Evolutionary conservation across 2,888 invertebrate species (phyloP).

Genomic region (Hirtodrosophila duncani): DNA sequence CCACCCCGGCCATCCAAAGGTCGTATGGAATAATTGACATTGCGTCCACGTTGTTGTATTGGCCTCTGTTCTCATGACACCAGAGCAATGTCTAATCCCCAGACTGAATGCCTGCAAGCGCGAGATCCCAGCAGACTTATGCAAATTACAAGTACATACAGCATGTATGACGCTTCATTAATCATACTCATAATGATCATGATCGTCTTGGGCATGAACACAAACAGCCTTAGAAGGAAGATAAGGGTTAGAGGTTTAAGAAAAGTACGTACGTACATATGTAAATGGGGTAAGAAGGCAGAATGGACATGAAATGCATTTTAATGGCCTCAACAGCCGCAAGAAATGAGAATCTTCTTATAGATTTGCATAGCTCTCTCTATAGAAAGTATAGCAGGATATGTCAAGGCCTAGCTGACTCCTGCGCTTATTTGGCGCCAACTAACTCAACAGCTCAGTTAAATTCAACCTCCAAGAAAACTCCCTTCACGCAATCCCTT

Average conservation of each 20-base stretch:
- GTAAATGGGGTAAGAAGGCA: conserved; percentile 34
- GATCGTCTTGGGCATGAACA: conserved; percentile 5
- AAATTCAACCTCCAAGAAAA: too few relatives aligned
- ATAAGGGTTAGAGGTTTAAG: too few relatives aligned
- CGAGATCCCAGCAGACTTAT: conserved; percentile 37
- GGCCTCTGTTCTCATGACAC: conserved; percentile 52
- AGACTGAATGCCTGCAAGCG: conserved; percentile 22
- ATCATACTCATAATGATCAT: conserved; percentile 56
- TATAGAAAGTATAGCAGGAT: too few relatives aligned
- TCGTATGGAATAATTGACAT: conserved; percentile 37
- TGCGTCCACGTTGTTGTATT: too few relatives aligned
- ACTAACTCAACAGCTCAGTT: too few relatives aligned
- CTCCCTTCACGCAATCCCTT: conserved; percentile 6
- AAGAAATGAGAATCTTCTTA: conserved; percentile 24
- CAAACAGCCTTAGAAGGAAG: too few relatives aligned
- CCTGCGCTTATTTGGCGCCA: too few relatives aligned
- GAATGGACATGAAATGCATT: conserved; percentile 55
- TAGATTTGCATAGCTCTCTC: too few relatives aligned
- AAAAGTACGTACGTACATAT: conserved; percentile 16
- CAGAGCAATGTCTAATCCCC: conserved; percentile 36
- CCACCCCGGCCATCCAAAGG: too few relatives aligned
- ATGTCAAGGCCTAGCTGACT: too few relatives aligned
- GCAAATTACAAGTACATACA: too few relatives aligned
- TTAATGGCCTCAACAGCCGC: conserved; percentile 47
- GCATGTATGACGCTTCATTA: conserved; percentile 44